Evolutionary conservation across 2,113 vertebrate species (phyloP).

Genomic region (Riparia riparia): DNA sequence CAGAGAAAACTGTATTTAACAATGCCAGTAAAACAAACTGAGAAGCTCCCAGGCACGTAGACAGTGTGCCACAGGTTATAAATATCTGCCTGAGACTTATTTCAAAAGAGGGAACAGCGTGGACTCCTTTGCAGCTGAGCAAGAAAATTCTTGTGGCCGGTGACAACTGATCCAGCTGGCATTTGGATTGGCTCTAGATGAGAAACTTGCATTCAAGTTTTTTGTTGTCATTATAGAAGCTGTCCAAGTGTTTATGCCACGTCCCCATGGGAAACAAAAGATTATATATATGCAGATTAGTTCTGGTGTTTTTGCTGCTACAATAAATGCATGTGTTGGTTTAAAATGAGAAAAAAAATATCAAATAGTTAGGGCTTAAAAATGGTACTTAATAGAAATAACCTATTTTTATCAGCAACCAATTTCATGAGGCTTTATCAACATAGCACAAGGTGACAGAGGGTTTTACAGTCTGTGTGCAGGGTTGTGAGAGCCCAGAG

Average conservation of each 20-base stretch:
- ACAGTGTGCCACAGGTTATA: neutral
- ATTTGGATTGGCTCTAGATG: neutral
- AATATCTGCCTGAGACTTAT: conserved; percentile 1
- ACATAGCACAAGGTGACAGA: neutral
- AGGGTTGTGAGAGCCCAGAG: neutral
- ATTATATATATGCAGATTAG: neutral
- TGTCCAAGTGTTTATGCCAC: neutral
- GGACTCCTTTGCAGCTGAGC: neutral
- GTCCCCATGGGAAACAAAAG: neutral
- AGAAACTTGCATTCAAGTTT: neutral
- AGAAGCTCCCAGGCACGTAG: neutral
- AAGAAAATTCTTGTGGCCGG: neutral
- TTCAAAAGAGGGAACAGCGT: neutral
- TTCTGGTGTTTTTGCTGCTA: neutral
- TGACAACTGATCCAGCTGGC: neutral
- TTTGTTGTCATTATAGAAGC: neutral
- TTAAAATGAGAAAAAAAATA: neutral
- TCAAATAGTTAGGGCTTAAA: neutral
- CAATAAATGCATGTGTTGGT: neutral
- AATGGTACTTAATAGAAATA: neutral
- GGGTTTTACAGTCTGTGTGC: neutral
- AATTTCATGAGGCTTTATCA: neutral
- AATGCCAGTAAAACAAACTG: conserved; percentile 11
- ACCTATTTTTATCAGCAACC: neutral
- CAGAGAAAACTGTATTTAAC: conserved; percentile 13